Evolutionary conservation across 2,888 invertebrate species (phyloP).

Genomic region (Pristionchus japonicus): DNA sequence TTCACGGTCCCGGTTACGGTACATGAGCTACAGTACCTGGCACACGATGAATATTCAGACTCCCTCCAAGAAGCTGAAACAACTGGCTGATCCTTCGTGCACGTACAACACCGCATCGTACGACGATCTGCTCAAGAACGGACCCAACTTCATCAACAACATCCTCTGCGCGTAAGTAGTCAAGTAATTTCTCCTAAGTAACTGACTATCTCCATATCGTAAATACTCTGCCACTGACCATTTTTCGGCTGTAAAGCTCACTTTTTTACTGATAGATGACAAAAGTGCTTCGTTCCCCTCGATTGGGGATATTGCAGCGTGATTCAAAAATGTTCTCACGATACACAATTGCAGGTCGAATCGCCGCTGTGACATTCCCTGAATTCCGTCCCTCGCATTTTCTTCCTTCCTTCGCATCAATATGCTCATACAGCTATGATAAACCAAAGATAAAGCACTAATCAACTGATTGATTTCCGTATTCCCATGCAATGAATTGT

Average conservation of each 20-base stretch:
- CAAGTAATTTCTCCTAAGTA: too few relatives aligned
- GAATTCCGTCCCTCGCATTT: not conserved
- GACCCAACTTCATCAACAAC: conserved; percentile 58
- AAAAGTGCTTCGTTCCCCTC: too few relatives aligned
- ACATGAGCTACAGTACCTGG: too few relatives aligned
- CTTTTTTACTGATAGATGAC: too few relatives aligned
- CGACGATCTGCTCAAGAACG: conserved; percentile 57
- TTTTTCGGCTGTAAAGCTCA: too few relatives aligned
- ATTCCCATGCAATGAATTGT: not conserved
- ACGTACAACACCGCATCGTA: conserved; percentile 52
- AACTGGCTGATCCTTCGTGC: conserved; percentile 53
- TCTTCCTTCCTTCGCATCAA: not conserved
- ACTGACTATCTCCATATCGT: too few relatives aligned
- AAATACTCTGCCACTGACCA: too few relatives aligned
- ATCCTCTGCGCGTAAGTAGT: conserved; percentile 59
- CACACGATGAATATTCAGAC: conserved; percentile 20
- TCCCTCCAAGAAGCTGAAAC: conserved; percentile 47
- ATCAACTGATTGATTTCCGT: not conserved
- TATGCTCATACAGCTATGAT: too few relatives aligned
- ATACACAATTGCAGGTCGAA: not conserved
- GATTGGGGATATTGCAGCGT: too few relatives aligned
- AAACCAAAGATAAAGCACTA: not conserved
- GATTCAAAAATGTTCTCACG: too few relatives aligned
- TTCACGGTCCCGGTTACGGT: too few relatives aligned
- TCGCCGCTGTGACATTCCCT: not conserved